Evolutionary conservation across 2,888 invertebrate species (phyloP).

Genomic region (Strigamia crassipes): DNA sequence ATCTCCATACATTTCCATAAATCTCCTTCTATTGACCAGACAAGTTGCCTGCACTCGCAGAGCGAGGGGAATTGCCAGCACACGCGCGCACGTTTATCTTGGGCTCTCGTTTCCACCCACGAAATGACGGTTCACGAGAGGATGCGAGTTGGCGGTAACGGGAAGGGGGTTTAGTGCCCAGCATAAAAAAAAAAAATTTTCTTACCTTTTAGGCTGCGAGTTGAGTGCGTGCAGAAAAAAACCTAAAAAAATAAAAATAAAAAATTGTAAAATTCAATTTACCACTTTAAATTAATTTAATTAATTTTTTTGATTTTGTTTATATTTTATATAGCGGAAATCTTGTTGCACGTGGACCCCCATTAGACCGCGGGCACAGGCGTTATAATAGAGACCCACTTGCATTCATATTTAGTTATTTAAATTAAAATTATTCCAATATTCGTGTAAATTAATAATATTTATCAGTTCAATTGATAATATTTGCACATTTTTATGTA

Average conservation of each 20-base stretch:
- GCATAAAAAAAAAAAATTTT: not conserved
- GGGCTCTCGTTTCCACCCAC: not conserved
- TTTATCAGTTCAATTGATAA: too few species aligned
- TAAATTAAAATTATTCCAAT: too few species aligned
- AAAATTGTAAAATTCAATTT: not conserved
- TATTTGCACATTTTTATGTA: too few species aligned
- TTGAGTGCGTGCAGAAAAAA: not conserved
- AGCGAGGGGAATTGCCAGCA: slow-evolving; percentile 12
- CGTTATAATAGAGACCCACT: too few species aligned
- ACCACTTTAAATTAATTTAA: not conserved
- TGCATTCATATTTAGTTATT: too few species aligned
- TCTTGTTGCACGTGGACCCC: too few species aligned
- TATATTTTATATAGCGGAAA: too few species aligned
- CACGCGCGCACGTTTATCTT: slow-evolving; percentile 21
- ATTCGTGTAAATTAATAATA: too few species aligned
- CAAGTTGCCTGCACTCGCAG: not conserved
- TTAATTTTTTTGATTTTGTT: not conserved
- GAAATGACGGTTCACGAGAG: not conserved
- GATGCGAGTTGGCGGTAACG: not conserved
- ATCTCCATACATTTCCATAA: slow-evolving; percentile 48
- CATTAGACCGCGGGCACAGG: too few species aligned
- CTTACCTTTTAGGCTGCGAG: not conserved
- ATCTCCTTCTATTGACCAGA: slow-evolving; percentile 34
- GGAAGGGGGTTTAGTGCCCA: slow-evolving; percentile 18
- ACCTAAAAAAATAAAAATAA: not conserved